A percentile compares a stretch with the other conserved stretches of the same genome.
Conservation (phyloP, 1,140 invertebrate genomes). For the Drosophila pruinosa region DNA sequence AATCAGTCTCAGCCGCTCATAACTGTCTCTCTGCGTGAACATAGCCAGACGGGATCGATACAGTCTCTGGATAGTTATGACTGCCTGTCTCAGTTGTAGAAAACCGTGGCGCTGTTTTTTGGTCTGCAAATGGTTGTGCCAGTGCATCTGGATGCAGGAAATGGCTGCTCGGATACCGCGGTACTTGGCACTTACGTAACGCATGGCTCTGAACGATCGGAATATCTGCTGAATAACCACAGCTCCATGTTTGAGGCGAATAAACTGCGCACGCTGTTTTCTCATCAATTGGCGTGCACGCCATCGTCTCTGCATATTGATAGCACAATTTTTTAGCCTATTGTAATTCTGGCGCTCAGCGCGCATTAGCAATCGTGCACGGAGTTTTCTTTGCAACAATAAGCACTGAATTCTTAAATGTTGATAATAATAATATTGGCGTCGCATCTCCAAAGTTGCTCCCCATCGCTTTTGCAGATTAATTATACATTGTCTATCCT, state of each 20-base stretch:
- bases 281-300: conserved; percentile 51
- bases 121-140: conserved; percentile 63
- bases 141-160: conserved; percentile 82
- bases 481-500: conserved; percentile 20
- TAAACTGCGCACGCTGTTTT: conserved; percentile 36
- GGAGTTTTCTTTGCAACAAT: conserved; percentile 23
- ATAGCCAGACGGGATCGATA: conserved; percentile 46
- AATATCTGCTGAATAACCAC: conserved; percentile 83
- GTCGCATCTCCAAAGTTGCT: conserved; percentile 31
- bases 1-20: conserved; percentile 3
- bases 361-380: conserved; percentile 20
- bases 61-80: conserved; percentile 40
- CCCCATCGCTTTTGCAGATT: conserved; percentile 43
- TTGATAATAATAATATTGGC: conserved; percentile 13
- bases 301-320: conserved; percentile 58
- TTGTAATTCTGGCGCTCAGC: conserved; percentile 27
- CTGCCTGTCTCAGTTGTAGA: conserved; percentile 30
- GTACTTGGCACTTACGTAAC: conserved; percentile 67
- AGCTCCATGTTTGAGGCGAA: conserved; percentile 45
- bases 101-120: conserved; percentile 43
- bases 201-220: conserved; percentile 78
- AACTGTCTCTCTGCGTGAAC: conserved; percentile 23
- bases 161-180: conserved; percentile 61
- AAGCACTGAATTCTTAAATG: conserved; percentile 14
- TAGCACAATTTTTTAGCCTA: conserved; percentile 32